Percentiles rank a stretch among this genome's conserved stretches.
Conservation (phyloP, 2,888 invertebrate genomes). For the Siphlonurus alternatus region DNA sequence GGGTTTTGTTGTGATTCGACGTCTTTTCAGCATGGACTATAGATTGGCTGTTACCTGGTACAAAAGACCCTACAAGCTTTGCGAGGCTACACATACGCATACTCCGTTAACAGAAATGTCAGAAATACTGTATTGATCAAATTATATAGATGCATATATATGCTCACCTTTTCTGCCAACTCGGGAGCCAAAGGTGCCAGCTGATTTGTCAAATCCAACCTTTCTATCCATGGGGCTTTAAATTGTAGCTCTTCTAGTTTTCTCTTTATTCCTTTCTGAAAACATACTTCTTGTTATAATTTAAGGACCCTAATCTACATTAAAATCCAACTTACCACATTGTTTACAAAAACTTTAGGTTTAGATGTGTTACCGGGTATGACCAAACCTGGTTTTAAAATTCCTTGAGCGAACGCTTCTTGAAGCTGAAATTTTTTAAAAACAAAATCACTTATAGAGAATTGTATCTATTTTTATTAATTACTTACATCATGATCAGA, state of each 20-base stretch:
- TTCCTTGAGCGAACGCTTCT: slow-evolving; percentile 72
- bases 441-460: background rate
- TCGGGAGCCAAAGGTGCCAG: slow-evolving; percentile 75
- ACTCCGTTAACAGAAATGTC: too few species aligned
- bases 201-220: slow-evolving; percentile 57
- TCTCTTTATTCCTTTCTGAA: slow-evolving; percentile 41
- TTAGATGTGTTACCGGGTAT: slow-evolving; percentile 39
- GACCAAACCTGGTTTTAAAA: slow-evolving; percentile 67
- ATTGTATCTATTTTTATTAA: background rate
- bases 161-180: slow-evolving; percentile 37
- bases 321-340: slow-evolving; percentile 40
- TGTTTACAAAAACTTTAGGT: slow-evolving; percentile 43
- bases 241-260: slow-evolving; percentile 54
- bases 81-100: too few species aligned
- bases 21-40: too few species aligned
- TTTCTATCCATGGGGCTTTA: slow-evolving; percentile 70
- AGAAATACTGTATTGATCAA: too few species aligned
- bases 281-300: slow-evolving; percentile 11
- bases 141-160: too few species aligned
- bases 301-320: background rate
- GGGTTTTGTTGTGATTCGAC: too few species aligned
- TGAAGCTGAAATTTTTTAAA: slow-evolving; percentile 45
- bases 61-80: too few species aligned
- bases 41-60: too few species aligned
- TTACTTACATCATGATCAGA: background rate